Base-by-base conservation (phyloP, 2,113 vertebrate species). In the Ahaetulla prasina region DNA sequence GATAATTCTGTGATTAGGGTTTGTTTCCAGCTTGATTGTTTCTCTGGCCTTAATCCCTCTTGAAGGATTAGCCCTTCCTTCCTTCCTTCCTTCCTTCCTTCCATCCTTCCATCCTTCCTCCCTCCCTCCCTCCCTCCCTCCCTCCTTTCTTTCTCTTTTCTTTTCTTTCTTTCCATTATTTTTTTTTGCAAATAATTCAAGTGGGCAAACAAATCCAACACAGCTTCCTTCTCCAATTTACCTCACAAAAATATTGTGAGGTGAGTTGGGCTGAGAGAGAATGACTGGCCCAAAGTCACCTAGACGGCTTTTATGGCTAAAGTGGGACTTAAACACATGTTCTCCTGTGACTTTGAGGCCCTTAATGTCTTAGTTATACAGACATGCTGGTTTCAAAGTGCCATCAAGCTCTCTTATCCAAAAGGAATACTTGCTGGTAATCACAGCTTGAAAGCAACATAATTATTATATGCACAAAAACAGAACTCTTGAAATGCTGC, bases 71-170 rank as follows among this genome's bases (percentile, higher is more conserved):
- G 60, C 4, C 30, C 1, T 2, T n/a, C 11, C 11, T 14, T n/a
- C 60, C 60, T 27, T 30, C 10, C 27, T 30, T n/a, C 11, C 60
- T 63, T 14, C 4, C 60, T 63, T 11, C 3, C 25, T 25, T 9
- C 1, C 54, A 8, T 27, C 8, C 55, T 8, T 25, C 22, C 25
- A 10, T 27, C 57, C 25, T 60, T 12, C 16, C 4, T 18, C 16
- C 4, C 14, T 18, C 7, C 5, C 20, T 1, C 10, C 27, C 9
- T 63, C 10, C 57, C 27, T 30, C 3, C 57, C 27, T 27, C 3
- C 25, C 7, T 23, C 0, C 60, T 63, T 30, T 2, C 60, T n/a
- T 27, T 0, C 25, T 11, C 11, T 0, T 25, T 11, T 30, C 3
- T 27, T 60, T 11, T 11, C 10, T 63, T 30, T 30, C 60, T n/a